Conservation (phyloP, 1,140 invertebrate species). For the Pygmarrhopalites habei region DNA sequence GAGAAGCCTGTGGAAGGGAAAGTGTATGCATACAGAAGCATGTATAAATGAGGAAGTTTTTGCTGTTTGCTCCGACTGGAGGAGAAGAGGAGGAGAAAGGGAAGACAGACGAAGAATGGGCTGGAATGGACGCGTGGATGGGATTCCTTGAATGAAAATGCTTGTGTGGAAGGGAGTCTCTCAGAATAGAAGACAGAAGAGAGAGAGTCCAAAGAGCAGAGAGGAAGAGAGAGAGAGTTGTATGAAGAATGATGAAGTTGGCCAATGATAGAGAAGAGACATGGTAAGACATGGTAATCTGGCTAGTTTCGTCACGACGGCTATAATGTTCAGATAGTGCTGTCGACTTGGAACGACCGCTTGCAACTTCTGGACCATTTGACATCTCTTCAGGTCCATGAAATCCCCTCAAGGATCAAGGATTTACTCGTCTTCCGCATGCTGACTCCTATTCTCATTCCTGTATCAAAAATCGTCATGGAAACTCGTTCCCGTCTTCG, state of each 20-base stretch:
- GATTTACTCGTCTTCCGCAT: slow-evolving; percentile 36
- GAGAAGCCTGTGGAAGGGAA: too few species aligned
- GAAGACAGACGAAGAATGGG: background rate
- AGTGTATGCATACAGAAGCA: too few species aligned
- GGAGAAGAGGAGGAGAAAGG: background rate
- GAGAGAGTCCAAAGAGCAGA: too few species aligned
- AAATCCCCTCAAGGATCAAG: slow-evolving; percentile 37
- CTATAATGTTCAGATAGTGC: slow-evolving; percentile 34
- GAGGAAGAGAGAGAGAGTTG: background rate
- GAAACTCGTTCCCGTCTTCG: slow-evolving; percentile 10
- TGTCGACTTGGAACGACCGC: slow-evolving; percentile 31
- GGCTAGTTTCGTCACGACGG: slow-evolving; percentile 38
- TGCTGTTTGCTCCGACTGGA: background rate
- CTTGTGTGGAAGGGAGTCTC: too few species aligned
- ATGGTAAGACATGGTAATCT: slow-evolving; percentile 38
- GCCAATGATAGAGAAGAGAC: background rate
- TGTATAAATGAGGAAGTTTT: background rate
- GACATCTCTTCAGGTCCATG: slow-evolving; percentile 39
- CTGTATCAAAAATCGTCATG: slow-evolving; percentile 21
- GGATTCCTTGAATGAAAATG: slow-evolving; percentile 1
- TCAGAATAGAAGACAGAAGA: too few species aligned
- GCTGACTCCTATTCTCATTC: slow-evolving; percentile 29
- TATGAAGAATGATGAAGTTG: slow-evolving; percentile 39
- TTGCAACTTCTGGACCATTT: slow-evolving; percentile 38
- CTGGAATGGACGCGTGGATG: slow-evolving; percentile 10